Conservation (phyloP, 2,113 vertebrate species). For the Embiotoca jacksoni region DNA sequence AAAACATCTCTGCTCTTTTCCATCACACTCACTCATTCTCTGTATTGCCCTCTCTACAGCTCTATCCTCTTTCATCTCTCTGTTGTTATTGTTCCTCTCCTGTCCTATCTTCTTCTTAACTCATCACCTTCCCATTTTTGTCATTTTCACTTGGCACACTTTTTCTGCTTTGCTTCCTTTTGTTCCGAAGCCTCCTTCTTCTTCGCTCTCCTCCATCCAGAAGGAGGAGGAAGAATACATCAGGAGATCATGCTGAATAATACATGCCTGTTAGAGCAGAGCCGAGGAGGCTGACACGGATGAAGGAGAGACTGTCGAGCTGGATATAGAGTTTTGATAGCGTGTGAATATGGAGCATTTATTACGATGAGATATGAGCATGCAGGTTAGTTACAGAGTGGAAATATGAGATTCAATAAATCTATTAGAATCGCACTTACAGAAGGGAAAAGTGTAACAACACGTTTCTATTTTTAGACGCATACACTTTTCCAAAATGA, state of each 20-base stretch:
- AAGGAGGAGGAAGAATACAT: constrained; percentile 33
- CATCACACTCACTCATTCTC: not conserved
- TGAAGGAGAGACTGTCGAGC: constrained; percentile 55
- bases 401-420: constrained; percentile 21
- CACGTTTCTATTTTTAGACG: not conserved
- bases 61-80: not conserved
- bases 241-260: constrained; percentile 65
- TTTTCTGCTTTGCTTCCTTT: not conserved
- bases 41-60: not conserved
- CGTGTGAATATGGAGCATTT: constrained; percentile 36
- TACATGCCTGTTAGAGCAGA: constrained; percentile 48
- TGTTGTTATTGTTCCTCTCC: not conserved
- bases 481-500: not conserved
- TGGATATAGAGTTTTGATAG: constrained; percentile 63
- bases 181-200: not conserved
- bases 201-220: not conserved
- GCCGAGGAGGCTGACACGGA: constrained; percentile 49
- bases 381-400: constrained; percentile 3
- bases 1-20: not conserved
- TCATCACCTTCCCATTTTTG: not conserved
- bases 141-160: not conserved
- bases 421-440: constrained; percentile 1
- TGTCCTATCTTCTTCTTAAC: not conserved
- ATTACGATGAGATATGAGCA: constrained; percentile 49
- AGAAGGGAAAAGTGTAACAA: not conserved